These are phyloP conservation scores for Epizoanthus rinbou DNA, from an alignment of 92 coral and sea anemone genomes.

Conservation along the genomic window DNA sequence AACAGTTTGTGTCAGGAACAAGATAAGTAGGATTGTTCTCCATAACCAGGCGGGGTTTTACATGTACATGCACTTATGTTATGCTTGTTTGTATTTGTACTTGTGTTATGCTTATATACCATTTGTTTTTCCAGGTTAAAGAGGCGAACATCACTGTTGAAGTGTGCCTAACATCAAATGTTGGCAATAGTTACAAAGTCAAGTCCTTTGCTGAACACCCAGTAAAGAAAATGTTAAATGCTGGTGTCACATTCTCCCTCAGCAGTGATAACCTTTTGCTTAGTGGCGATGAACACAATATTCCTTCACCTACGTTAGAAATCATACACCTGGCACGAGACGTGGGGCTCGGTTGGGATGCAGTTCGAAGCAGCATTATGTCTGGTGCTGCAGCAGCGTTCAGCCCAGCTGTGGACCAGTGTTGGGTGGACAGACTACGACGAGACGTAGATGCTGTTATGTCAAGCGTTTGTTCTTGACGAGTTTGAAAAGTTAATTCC, in stretches of 20 bases:
- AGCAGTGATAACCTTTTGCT: constrained; percentile 32
- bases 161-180: constrained; percentile 37
- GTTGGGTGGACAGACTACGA: not conserved
- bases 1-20: constrained; percentile 98
- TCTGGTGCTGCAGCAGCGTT: constrained; percentile 33
- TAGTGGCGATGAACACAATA: constrained; percentile 23
- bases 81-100: too few species aligned
- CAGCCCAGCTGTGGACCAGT: constrained; percentile 10
- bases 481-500: not conserved
- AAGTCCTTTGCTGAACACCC: constrained; percentile 29
- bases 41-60: constrained; percentile 78
- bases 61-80: too few species aligned
- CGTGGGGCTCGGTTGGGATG: constrained; percentile 31
- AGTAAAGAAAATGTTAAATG: constrained; percentile 1
- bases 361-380: not conserved
- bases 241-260: constrained; percentile 24
- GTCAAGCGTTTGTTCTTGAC: constrained; percentile 17
- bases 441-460: constrained; percentile 2
- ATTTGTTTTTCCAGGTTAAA: constrained; percentile 4
- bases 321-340: constrained; percentile 17
- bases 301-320: constrained; percentile 10
- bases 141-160: constrained; percentile 29
- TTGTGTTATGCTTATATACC: too few species aligned
- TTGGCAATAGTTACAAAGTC: constrained; percentile 33
- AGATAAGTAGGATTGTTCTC: constrained; percentile 91